Conservation (phyloP, 2,113 vertebrate genomes). For the Muscicapa adusta region DNA sequence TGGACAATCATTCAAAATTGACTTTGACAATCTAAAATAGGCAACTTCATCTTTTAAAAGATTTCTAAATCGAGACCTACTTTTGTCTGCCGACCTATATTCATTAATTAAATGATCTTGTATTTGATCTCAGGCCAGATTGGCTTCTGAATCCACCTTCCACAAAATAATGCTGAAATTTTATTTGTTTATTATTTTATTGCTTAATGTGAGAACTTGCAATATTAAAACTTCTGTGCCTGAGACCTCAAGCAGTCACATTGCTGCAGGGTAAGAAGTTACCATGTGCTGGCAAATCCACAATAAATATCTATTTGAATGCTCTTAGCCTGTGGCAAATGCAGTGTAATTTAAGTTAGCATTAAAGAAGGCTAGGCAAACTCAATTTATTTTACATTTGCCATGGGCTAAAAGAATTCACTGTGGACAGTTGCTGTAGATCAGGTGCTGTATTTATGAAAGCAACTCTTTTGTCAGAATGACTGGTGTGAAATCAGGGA, state of each 20-base stretch:
- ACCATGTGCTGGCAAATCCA: neutral
- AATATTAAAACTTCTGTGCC: neutral
- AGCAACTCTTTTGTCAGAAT: neutral
- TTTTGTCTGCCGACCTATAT: neutral
- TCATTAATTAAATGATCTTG: neutral
- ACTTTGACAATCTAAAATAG: neutral
- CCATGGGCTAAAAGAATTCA: conserved; percentile 12
- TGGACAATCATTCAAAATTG: neutral
- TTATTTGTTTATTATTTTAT: neutral
- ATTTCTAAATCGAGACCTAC: neutral
- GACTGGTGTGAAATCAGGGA: neutral
- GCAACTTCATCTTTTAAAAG: neutral
- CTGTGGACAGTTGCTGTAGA: neutral
- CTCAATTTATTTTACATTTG: conserved; percentile 49
- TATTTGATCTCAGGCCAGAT: neutral
- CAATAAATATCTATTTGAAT: conserved; percentile 18
- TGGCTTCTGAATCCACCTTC: neutral
- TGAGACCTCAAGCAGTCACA: neutral
- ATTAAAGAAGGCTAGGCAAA: conserved; percentile 7
- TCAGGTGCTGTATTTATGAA: neutral
- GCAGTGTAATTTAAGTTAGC: conserved; percentile 2
- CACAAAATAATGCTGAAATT: neutral
- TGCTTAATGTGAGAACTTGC: neutral
- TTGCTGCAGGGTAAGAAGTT: neutral
- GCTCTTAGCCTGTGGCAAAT: conserved; percentile 7